phyloP scores from a whole-genome alignment of 1,140 invertebrate genomes.

The Drosophila athabasca region DNA sequence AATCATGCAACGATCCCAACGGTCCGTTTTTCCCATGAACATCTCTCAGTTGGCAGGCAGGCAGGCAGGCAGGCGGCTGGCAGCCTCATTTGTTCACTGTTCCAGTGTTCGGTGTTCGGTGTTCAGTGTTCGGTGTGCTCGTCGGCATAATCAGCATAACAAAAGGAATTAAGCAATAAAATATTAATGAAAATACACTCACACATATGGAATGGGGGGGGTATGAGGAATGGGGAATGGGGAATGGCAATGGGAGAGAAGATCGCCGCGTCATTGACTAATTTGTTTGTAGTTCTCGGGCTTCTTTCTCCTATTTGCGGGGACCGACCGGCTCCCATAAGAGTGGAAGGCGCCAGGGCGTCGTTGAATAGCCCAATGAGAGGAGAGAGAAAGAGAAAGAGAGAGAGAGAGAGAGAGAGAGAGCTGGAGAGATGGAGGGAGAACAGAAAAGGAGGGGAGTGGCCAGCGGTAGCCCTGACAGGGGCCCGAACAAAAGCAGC shows the following conservation, averaged over 20 bases:
- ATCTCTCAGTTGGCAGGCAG: constrained; percentile 20
- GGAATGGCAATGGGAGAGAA: constrained; percentile 32
- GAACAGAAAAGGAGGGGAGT: constrained; percentile 17
- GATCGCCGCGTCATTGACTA: constrained; percentile 82
- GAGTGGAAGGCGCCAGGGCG: constrained; percentile 57
- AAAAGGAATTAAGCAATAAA: constrained; percentile 83
- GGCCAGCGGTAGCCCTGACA: constrained; percentile 66
- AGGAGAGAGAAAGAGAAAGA: too few species aligned
- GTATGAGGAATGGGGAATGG: neutral
- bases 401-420: too few species aligned
- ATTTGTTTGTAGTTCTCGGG: constrained; percentile 75
- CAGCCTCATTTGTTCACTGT: constrained; percentile 59
- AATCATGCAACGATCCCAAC: constrained; percentile 68
- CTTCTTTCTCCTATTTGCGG: constrained; percentile 9
- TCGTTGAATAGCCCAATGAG: constrained; percentile 8
- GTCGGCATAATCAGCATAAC: constrained; percentile 83
- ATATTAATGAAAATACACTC: constrained; percentile 80
- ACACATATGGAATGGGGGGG: constrained; percentile 3
- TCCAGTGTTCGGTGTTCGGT: neutral
- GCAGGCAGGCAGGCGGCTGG: neutral
- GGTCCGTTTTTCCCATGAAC: constrained; percentile 69
- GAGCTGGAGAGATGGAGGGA: constrained; percentile 27
- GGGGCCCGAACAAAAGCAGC: constrained; percentile 14
- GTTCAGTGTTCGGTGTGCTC: constrained; percentile 17
- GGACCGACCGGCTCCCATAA: neutral